A percentile compares a stretch with the other conserved stretches of the same genome.
These are phyloP conservation scores for Bothrops jararaca DNA, from an alignment of 2,113 vertebrate species.

Conservation along the genomic window DNA sequence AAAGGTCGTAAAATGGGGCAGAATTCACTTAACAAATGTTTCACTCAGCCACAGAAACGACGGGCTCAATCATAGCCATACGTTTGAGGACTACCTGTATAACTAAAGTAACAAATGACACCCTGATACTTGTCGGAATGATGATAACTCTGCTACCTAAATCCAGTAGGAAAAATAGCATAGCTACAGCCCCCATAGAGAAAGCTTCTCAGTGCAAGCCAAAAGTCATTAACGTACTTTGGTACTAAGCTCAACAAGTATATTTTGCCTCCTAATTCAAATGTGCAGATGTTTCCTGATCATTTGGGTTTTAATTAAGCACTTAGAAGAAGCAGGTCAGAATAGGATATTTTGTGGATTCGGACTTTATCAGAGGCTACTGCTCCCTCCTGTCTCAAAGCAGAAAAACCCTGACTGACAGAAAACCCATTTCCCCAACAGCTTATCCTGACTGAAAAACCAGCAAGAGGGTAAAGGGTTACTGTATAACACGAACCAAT, in stretches of 20 bases:
- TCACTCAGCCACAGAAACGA: background rate
- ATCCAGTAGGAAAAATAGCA: background rate
- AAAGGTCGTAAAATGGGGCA: background rate
- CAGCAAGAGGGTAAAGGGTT: background rate
- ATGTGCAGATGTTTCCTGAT: background rate
- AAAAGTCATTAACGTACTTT: background rate
- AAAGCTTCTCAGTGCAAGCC: background rate
- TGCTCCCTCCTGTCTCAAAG: background rate
- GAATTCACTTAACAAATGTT: background rate
- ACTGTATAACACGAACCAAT: background rate
- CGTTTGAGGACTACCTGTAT: background rate
- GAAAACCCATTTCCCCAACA: background rate
- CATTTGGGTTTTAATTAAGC: background rate
- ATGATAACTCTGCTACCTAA: background rate
- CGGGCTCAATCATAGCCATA: background rate
- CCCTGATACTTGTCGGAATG: background rate
- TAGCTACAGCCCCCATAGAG: background rate
- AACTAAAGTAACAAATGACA: background rate
- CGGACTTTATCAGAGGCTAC: background rate
- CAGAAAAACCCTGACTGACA: background rate
- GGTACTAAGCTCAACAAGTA: background rate
- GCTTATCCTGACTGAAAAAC: background rate
- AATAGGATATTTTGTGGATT: background rate
- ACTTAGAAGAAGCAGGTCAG: background rate
- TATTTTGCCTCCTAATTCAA: background rate